These are phyloP conservation scores for Scaptomyza polygonia DNA, from an alignment of 2,888 invertebrate species.

Conservation along the genomic window DNA sequence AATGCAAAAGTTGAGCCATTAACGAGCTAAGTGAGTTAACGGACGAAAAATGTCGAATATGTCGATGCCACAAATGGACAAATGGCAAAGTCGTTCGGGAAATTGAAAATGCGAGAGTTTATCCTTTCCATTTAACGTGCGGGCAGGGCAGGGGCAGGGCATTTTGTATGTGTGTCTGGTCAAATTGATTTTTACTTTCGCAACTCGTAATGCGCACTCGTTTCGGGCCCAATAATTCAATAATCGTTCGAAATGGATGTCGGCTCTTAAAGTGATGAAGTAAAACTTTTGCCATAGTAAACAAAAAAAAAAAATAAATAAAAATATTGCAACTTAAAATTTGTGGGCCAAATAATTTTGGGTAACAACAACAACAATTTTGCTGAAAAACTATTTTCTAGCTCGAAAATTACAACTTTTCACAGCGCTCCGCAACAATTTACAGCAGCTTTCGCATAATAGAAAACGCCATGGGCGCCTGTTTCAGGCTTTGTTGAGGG, in stretches of 20 bases:
- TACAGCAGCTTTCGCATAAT: slow-evolving; percentile 32
- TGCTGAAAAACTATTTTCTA: slow-evolving; percentile 38
- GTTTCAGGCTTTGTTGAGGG: too few species aligned
- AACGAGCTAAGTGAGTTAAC: slow-evolving; percentile 44
- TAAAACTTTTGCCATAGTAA: slow-evolving; percentile 8
- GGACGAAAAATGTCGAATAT: slow-evolving; percentile 32
- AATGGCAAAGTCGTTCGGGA: not conserved
- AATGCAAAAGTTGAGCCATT: slow-evolving; percentile 57
- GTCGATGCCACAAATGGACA: slow-evolving; percentile 7
- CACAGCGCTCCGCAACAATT: slow-evolving; percentile 30
- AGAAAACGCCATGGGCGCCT: slow-evolving; percentile 16
- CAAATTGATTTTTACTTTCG: slow-evolving; percentile 70
- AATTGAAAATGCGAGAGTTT: slow-evolving; percentile 16
- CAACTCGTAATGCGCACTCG: slow-evolving; percentile 57
- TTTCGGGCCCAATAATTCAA: slow-evolving; percentile 35
- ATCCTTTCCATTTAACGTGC: slow-evolving; percentile 36
- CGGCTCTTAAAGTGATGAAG: slow-evolving; percentile 4
- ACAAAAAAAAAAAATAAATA: too few species aligned
- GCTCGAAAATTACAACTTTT: slow-evolving; percentile 44
- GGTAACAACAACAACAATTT: slow-evolving; percentile 17
- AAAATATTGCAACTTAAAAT: slow-evolving; percentile 27
- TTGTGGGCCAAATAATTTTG: slow-evolving; percentile 29
- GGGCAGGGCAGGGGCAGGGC: too few species aligned
- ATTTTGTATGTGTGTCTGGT: slow-evolving; percentile 21
- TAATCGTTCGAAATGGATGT: slow-evolving; percentile 21